Evolutionary conservation across 2,888 invertebrate species (phyloP), one percentile per base, ranked within the genome.

Genomic region (Lochmaea capreae): DNA sequence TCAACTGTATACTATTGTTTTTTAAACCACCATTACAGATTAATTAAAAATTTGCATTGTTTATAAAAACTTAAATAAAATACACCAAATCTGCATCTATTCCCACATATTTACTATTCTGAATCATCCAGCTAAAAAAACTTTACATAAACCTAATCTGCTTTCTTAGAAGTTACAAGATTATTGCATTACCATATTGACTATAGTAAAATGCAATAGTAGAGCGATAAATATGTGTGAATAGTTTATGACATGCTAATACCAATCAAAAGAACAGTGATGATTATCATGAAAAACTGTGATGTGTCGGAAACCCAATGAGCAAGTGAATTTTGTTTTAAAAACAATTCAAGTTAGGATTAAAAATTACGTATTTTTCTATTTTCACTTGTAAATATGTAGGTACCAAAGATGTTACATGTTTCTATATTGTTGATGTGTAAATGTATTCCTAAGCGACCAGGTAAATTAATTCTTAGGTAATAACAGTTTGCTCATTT

Each of bases 401-500:
- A 75, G 71, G 71, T 73, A 77, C 72, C 72, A 75, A 71, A 71
- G 72, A 77, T 74, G 68, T 71, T 75, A 71, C 69, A 75, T 72
- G 75, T 74, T 76, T 77, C 71, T 77, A 72, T 76, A 74, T 77
- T 77, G 72, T 77, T 76, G 69, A 71, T 76, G 74, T 76, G 69
- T 76, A 77, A 75, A 77, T 77, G 76, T 77, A 76, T 71, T 76
- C 74, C 72, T 76, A 76, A 72, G 72, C 71, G 62, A 72, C 58
- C 66, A 71, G 71, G 46, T 65, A 71, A 75, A 75, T 71, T 52
- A 65, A 74, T 69, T 71, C 33, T 63, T 72, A 74, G 72, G 65
- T 72, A 65, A 69, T 76, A 67, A 57, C 71, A 70, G 67, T 72
- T 76, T 74, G 76, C 76, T 74, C 76, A 76, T 71, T 72, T 72